A percentile compares a stretch with the other conserved stretches of the same genome.
Evolutionary conservation across 2,888 invertebrate species (phyloP).

Genomic region (Ochlodes sylvanus): DNA sequence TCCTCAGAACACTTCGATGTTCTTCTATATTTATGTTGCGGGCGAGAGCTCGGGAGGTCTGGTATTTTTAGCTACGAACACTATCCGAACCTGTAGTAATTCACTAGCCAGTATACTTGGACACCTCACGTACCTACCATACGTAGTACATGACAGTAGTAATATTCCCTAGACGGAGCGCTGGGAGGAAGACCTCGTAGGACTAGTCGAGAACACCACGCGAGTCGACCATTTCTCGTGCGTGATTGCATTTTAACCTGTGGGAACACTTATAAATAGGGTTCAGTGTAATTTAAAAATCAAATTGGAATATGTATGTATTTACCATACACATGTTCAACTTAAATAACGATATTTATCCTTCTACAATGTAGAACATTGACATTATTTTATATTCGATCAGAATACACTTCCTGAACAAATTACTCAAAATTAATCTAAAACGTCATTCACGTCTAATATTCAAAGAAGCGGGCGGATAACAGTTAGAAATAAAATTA

Average conservation of each 20-base stretch:
- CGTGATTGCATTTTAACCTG: conserved; percentile 71
- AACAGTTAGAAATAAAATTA: neutral
- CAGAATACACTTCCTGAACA: too few species aligned
- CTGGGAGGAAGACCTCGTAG: conserved; percentile 7
- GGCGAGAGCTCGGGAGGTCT: conserved; percentile 20
- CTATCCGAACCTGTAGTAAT: conserved; percentile 12
- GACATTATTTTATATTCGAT: too few species aligned
- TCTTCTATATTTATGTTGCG: conserved; percentile 6
- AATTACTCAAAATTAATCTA: too few species aligned
- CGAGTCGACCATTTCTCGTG: conserved; percentile 60
- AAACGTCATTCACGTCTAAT: too few species aligned
- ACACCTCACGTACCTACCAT: conserved; percentile 25
- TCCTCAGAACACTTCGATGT: neutral
- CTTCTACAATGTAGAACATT: too few species aligned
- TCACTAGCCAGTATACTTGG: conserved; percentile 11
- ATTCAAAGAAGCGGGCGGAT: too few species aligned
- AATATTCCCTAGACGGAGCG: conserved; percentile 7
- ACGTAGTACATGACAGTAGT: conserved; percentile 33
- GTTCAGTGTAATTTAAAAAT: conserved; percentile 55
- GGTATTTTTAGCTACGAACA: conserved; percentile 12
- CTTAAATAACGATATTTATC: too few species aligned
- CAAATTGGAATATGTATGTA: conserved; percentile 1
- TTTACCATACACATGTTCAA: neutral
- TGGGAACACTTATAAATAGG: conserved; percentile 60
- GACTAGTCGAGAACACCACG: conserved; percentile 54